Evolutionary conservation across 2,888 invertebrate species (phyloP).

Genomic region (Brachyopa scutellaris): DNA sequence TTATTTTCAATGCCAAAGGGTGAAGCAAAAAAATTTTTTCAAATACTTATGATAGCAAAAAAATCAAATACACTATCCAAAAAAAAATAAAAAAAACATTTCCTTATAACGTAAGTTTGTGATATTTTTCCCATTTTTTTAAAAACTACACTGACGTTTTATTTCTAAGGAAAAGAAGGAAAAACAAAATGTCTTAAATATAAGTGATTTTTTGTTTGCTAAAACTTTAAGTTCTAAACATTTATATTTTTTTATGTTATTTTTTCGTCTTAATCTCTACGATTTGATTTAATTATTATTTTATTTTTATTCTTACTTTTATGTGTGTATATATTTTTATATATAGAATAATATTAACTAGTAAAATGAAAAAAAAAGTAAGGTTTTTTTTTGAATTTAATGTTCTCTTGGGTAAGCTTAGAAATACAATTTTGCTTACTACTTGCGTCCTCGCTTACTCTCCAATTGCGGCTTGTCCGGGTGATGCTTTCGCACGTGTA

Average conservation of each 20-base stretch:
- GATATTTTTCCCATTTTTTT: conserved; percentile 10
- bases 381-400: conserved; percentile 17
- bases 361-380: conserved; percentile 31
- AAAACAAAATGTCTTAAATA: conserved; percentile 19
- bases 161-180: conserved; percentile 30
- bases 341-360: conserved; percentile 59
- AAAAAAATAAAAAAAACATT: neutral
- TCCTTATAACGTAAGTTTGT: conserved; percentile 35
- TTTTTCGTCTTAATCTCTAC: conserved; percentile 45
- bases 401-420: conserved; percentile 16
- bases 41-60: neutral
- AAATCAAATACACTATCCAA: neutral
- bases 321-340: conserved; percentile 30
- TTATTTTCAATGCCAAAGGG: too few species aligned
- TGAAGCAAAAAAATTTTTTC: neutral
- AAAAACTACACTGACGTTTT: conserved; percentile 12
- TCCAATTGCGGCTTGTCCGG: conserved; percentile 81
- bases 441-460: conserved; percentile 81
- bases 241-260: neutral
- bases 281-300: conserved; percentile 51
- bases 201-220: conserved; percentile 17
- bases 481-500: conserved; percentile 91
- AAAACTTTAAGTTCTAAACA: conserved; percentile 44
- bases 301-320: neutral
- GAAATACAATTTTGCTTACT: conserved; percentile 74